Evolutionary conservation across 2,888 invertebrate species (phyloP).

Genomic region (Tetragnatha montana): DNA sequence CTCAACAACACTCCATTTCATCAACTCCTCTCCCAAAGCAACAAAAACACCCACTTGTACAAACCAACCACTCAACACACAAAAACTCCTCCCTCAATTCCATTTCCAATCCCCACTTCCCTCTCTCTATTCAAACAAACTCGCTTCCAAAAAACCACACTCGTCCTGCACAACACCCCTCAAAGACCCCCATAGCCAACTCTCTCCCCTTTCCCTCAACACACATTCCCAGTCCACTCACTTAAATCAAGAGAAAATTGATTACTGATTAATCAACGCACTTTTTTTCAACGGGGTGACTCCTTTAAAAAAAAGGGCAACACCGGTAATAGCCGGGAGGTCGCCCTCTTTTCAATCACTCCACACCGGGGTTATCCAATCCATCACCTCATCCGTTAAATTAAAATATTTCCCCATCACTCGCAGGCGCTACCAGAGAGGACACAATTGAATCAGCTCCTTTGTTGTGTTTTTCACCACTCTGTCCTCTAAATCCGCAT

Average conservation of each 20-base stretch:
- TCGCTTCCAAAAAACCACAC: too few species aligned
- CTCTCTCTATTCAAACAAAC: too few species aligned
- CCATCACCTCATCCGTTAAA: conserved; percentile 66
- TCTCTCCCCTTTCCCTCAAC: background rate
- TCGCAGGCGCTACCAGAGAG: conserved; percentile 34
- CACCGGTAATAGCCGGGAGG: conserved; percentile 40
- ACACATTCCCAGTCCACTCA: background rate
- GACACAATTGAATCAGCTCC: conserved; percentile 14
- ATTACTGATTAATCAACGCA: conserved; percentile 25
- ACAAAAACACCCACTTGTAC: background rate
- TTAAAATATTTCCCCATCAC: conserved; percentile 63
- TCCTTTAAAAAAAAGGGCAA: conserved; percentile 14
- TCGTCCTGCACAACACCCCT: too few species aligned
- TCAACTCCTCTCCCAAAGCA: background rate
- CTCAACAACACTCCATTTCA: background rate
- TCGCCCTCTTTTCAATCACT: conserved; percentile 55
- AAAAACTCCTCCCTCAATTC: background rate
- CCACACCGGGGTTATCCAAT: conserved; percentile 37
- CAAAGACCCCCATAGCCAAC: background rate
- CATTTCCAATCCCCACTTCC: background rate
- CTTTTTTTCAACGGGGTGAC: conserved; percentile 3
- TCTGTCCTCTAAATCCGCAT: conserved; percentile 37
- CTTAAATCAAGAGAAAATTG: conserved; percentile 35
- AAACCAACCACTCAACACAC: background rate
- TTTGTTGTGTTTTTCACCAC: background rate